These are phyloP conservation scores for Echiichthys vipera DNA, from an alignment of 2,797 vertebrate genomes.

Conservation along the genomic window DNA sequence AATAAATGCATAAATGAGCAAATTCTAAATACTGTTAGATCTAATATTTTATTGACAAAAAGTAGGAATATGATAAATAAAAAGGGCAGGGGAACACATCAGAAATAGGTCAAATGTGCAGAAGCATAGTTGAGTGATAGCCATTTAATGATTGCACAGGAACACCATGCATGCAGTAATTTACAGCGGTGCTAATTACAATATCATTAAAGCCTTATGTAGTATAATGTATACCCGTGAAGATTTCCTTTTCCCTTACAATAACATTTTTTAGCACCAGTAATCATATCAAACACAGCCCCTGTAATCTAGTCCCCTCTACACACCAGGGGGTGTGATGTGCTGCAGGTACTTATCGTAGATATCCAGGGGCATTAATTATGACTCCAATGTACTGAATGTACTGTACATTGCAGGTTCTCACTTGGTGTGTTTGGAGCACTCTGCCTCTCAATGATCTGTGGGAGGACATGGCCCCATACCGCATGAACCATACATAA, in stretches of 20 bases:
- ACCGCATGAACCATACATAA: slow-evolving; percentile 67
- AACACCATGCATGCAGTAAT: slow-evolving; percentile 3
- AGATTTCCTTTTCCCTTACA: background rate
- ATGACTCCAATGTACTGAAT: slow-evolving; percentile 43
- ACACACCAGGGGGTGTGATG: slow-evolving; percentile 14
- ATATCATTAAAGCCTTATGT: slow-evolving; percentile 14
- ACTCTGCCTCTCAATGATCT: slow-evolving; percentile 47
- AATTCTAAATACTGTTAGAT: slow-evolving; percentile 30
- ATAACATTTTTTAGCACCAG: slow-evolving; percentile 17
- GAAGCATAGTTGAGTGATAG: slow-evolving; percentile 22
- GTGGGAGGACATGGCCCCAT: slow-evolving; percentile 50
- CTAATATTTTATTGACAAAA: slow-evolving; percentile 26
- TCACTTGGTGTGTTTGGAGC: slow-evolving; percentile 33
- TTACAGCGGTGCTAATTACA: slow-evolving; percentile 27
- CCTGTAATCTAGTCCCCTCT: slow-evolving; percentile 9
- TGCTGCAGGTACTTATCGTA: slow-evolving; percentile 32
- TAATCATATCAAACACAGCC: slow-evolving; percentile 7
- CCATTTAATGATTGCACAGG: background rate
- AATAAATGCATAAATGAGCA: slow-evolving; percentile 64
- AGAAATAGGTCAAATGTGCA: slow-evolving; percentile 42
- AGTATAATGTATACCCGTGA: slow-evolving; percentile 30
- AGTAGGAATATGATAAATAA: slow-evolving; percentile 32
- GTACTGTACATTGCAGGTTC: slow-evolving; percentile 48
- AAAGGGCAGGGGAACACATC: slow-evolving; percentile 12
- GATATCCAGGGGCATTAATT: slow-evolving; percentile 55